Base-by-base conservation (phyloP, 2,113 vertebrate species). In the Sebastes schlegelii region DNA sequence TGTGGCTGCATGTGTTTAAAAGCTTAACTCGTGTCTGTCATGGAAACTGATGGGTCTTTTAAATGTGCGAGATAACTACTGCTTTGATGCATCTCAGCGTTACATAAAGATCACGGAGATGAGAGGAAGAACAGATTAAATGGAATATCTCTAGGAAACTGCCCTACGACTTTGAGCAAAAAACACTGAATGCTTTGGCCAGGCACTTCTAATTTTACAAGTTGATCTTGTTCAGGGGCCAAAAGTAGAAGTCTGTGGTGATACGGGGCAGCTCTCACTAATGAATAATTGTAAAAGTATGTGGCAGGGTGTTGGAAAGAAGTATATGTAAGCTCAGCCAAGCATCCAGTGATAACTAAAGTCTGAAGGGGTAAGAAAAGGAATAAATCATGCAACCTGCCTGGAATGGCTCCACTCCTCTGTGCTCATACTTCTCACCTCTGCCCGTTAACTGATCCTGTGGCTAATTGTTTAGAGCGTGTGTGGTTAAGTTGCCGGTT, bases 361-460 rank as follows among this genome's bases (percentile, higher is more conserved):
- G 46, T 26, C 8, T 49, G 23, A 68, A 13, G 26, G 21, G 16
- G 0, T 46, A n/a, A 49, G 11, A 72, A 48, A 62, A 57, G 0
- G 0, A 75, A 54, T 64, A 34, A 58, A 64, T 77, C 75, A 40
- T 86, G 75, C 40, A 61, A 54, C 49, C 65, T 23, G 13, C 0
- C 46, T 79, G 66, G 71, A 43, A 21, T 4, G 77, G 68, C 66
- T 77, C 74, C 26, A 40, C 71, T 76, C 46, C 72, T 83, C 8
- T 7, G 5, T n/a, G 73, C 78, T 81, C 84, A 68, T 62, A 40
- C 89, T 88, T 87, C 84, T 91, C 92, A 87, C 90, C 85, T 93
- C 80, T 46, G 51, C 71, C 74, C 21, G 87, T 77, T 60, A 89
- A 62, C 89, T 10, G 87, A 90, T 91, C 87, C 78, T 13, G 69